phyloP scores from a whole-genome alignment of 2,888 invertebrate genomes.

The Heliconius sara region DNA sequence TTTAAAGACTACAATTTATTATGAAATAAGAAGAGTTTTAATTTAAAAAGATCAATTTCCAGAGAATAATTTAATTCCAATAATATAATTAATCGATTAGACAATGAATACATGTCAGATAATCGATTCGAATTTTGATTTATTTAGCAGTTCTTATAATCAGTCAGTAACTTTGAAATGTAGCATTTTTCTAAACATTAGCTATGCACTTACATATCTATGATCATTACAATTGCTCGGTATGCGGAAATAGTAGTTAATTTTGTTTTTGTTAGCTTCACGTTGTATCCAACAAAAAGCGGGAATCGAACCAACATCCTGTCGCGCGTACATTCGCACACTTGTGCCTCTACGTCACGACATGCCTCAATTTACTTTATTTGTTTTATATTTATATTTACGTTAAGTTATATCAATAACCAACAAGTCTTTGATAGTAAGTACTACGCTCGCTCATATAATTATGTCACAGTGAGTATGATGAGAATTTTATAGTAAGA shows the following conservation, averaged over 20 bases:
- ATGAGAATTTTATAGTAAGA: slow-evolving; percentile 42
- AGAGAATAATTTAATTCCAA: no score
- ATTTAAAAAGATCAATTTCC: no score
- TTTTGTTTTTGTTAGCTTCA: background rate
- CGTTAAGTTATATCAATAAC: background rate
- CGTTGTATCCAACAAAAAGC: no score
- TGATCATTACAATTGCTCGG: background rate
- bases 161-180: background rate
- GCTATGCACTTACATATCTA: background rate
- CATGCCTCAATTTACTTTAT: no score
- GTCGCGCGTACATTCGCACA: no score
- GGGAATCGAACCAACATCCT: no score
- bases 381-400: background rate
- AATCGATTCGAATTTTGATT: background rate
- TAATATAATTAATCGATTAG: no score
- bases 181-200: background rate
- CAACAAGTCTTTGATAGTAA: background rate
- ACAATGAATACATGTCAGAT: background rate
- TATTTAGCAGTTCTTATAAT: background rate
- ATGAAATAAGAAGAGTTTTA: no score
- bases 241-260: background rate
- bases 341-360: no score
- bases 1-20: no score
- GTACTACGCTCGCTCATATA: slow-evolving; percentile 2
- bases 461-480: slow-evolving; percentile 40